phyloP scores from a whole-genome alignment of 2,797 vertebrate genomes.

The Paramormyrops hopkinsi region DNA sequence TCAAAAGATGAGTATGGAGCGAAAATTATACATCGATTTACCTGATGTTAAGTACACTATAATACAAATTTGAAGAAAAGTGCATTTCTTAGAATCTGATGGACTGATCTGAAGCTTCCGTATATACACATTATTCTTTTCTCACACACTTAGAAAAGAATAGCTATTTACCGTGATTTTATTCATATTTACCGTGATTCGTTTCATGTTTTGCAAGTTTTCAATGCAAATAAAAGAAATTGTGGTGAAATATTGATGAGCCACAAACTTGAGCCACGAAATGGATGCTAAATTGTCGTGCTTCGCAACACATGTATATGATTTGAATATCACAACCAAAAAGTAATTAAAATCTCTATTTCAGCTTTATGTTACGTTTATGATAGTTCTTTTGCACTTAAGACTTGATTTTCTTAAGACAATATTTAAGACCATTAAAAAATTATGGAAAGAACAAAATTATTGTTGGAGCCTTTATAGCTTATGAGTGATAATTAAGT shows the following conservation, averaged over 20 bases:
- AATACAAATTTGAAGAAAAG: background rate
- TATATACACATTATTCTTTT: background rate
- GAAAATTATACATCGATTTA: background rate
- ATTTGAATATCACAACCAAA: background rate
- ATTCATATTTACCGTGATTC: background rate
- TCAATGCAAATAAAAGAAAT: background rate
- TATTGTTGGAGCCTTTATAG: background rate
- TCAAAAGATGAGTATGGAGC: background rate
- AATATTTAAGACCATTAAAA: background rate
- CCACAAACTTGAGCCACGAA: background rate
- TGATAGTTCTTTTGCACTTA: background rate
- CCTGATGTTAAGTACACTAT: background rate
- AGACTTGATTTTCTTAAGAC: background rate
- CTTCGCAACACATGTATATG: background rate
- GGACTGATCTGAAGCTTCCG: background rate
- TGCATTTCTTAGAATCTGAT: background rate
- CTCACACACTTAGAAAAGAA: background rate
- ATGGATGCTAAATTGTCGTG: background rate
- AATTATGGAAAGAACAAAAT: background rate
- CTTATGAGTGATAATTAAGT: background rate
- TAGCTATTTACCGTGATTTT: background rate
- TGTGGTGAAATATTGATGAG: background rate
- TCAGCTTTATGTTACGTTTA: background rate
- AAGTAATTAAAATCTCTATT: background rate
- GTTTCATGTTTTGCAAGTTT: background rate